Conservation (phyloP, 2,888 invertebrate genomes). For the Conistra vaccinii region DNA sequence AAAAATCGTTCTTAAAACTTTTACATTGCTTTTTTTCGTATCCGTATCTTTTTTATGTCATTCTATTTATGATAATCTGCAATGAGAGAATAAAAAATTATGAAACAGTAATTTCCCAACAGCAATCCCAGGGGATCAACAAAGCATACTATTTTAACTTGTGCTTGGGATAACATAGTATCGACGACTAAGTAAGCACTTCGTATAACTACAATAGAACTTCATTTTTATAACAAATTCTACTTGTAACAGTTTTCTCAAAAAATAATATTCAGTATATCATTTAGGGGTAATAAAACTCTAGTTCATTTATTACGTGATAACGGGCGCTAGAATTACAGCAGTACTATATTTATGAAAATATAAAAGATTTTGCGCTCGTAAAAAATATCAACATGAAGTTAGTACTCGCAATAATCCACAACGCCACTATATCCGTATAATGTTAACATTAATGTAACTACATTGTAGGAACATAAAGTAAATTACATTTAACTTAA, state of each 20-base stretch:
- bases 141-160: not conserved
- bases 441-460: constrained; percentile 13
- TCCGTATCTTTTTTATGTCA: no score
- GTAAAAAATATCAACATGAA: constrained; percentile 57
- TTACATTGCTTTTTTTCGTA: not conserved
- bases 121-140: not conserved
- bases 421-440: constrained; percentile 1
- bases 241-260: not conserved
- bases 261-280: constrained; percentile 26
- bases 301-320: constrained; percentile 50
- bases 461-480: constrained; percentile 8
- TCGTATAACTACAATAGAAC: not conserved
- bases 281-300: constrained; percentile 46
- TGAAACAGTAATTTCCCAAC: not conserved
- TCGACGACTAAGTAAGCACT: not conserved
- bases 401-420: constrained; percentile 26
- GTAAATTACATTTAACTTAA: constrained; percentile 26
- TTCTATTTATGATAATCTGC: not conserved
- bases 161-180: not conserved
- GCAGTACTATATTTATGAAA: constrained; percentile 28
- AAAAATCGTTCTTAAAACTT: not conserved
- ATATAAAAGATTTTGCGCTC: constrained; percentile 63
- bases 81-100: no score
- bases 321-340: constrained; percentile 42
- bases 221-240: not conserved